A percentile compares a stretch with the other conserved stretches of the same genome.
These are phyloP conservation scores for Rhinolophus ferrumequinum DNA, from an alignment of 2,113 vertebrate genomes.

Conservation along the genomic window DNA sequence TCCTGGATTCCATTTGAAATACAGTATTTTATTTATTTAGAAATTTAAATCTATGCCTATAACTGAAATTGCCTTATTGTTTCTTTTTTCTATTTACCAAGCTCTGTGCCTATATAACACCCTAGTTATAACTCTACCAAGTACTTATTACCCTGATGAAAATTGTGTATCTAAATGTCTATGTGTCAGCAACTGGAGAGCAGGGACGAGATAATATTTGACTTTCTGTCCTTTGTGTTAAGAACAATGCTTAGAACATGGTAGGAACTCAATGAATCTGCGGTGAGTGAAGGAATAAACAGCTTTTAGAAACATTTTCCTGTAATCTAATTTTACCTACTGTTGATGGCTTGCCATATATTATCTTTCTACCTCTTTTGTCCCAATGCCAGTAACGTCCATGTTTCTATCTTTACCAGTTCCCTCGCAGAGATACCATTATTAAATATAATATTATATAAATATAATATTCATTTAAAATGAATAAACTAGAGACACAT, in stretches of 20 bases:
- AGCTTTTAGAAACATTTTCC: slow-evolving; percentile 25
- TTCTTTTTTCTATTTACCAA: not conserved
- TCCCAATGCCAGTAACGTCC: not conserved
- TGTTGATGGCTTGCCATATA: not conserved
- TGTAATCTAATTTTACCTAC: not conserved
- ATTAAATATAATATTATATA: too few species aligned
- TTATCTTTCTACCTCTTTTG: not conserved
- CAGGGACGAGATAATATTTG: not conserved
- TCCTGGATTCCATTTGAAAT: not conserved
- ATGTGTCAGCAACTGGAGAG: not conserved
- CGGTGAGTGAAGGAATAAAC: not conserved
- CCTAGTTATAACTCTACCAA: not conserved
- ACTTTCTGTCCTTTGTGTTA: slow-evolving; percentile 44
- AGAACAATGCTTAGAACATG: not conserved
- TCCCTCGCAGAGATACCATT: slow-evolving; percentile 15
- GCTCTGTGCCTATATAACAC: not conserved
- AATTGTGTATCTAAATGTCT: not conserved
- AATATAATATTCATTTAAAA: too few species aligned
- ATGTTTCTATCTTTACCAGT: not conserved
- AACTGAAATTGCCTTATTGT: not conserved
- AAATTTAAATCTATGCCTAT: not conserved
- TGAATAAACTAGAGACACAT: not conserved
- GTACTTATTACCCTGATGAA: not conserved
- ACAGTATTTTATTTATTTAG: not conserved
- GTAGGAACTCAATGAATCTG: not conserved